phyloP scores from a whole-genome alignment of 2,888 invertebrate species.

The Proisotoma minuta region DNA sequence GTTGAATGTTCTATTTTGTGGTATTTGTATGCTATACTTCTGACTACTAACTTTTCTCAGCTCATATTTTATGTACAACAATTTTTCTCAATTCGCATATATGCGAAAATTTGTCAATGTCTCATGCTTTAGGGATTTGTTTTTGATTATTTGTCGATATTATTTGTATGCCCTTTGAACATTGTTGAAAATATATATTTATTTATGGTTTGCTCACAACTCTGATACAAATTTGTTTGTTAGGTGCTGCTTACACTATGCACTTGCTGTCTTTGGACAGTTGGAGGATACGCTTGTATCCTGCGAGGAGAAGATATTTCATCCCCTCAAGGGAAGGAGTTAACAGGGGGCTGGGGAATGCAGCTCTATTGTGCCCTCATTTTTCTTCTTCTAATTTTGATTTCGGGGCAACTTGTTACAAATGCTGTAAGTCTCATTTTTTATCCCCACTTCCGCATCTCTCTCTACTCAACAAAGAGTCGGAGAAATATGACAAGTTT shows the following conservation, averaged over 20 bases:
- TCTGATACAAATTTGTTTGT: no score
- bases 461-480: no score
- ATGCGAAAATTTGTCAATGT: slow-evolving; percentile 3
- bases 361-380: slow-evolving; percentile 40
- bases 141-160: slow-evolving; percentile 13
- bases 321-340: slow-evolving; percentile 27
- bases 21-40: not conserved
- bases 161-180: not conserved
- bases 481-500: slow-evolving; percentile 7
- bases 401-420: slow-evolving; percentile 39
- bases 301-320: slow-evolving; percentile 39
- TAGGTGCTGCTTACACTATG: slow-evolving; percentile 38
- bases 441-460: no score
- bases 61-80: not conserved
- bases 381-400: slow-evolving; percentile 36
- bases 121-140: slow-evolving; percentile 2
- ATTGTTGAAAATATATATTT: no score
- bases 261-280: slow-evolving; percentile 34
- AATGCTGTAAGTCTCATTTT: no score
- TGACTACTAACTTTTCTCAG: not conserved
- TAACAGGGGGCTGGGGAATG: slow-evolving; percentile 32
- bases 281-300: slow-evolving; percentile 37
- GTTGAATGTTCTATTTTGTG: slow-evolving; percentile 1
- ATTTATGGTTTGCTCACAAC: no score
- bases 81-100: slow-evolving; percentile 5